Conservation (phyloP, 2,113 vertebrate genomes). For the Sinocyclocheilus grahami region DNA sequence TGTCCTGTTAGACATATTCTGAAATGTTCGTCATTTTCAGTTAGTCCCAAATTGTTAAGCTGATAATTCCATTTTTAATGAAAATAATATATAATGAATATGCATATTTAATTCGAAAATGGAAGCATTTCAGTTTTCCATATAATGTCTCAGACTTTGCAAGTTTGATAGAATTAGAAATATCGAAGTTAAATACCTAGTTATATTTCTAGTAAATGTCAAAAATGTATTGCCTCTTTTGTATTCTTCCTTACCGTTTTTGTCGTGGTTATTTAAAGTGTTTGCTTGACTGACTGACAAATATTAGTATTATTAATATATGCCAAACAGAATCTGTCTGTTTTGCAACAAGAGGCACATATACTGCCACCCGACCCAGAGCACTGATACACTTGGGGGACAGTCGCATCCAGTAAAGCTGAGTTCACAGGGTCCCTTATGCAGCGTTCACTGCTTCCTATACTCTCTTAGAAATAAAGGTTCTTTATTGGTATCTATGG, state of each 20-base stretch:
- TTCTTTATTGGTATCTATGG: no score
- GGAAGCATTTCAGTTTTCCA: no score
- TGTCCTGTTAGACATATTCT: not conserved
- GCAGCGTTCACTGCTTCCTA: not conserved
- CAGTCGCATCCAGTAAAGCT: not conserved
- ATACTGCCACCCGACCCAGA: not conserved
- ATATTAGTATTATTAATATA: not conserved
- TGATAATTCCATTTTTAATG: no score
- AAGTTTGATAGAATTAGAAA: no score
- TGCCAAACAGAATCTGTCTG: slow-evolving; percentile 54
- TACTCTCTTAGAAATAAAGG: not conserved
- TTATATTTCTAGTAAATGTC: no score
- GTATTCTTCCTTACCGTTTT: not conserved
- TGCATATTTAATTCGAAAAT: no score
- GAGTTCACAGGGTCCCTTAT: not conserved
- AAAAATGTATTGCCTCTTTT: not conserved
- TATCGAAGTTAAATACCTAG: no score
- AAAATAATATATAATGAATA: no score
- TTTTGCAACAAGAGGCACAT: slow-evolving; percentile 54
- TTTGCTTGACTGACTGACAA: slow-evolving; percentile 68
- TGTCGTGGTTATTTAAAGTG: slow-evolving; percentile 73
- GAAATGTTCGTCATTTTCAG: no score
- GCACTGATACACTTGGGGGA: not conserved
- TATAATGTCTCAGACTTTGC: no score
- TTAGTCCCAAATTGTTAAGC: no score